Evolutionary conservation across 2,797 vertebrate genomes (phyloP).

Genomic region (Coracias cyanogaster): DNA sequence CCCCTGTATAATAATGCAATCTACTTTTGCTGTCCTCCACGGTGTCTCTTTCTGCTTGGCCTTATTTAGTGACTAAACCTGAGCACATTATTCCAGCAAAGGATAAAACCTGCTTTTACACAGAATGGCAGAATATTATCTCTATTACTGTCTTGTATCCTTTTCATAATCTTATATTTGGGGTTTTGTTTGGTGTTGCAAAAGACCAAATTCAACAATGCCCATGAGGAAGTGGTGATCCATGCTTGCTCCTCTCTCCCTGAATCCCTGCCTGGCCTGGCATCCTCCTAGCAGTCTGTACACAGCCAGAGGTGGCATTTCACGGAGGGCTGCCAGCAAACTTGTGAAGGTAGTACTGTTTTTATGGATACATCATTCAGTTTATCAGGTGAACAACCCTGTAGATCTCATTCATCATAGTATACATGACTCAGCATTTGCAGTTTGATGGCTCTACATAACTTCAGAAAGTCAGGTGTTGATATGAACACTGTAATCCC

Average conservation of each 20-base stretch:
- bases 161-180: not conserved
- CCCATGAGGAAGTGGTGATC: not conserved
- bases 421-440: not conserved
- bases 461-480: not conserved
- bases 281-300: not conserved
- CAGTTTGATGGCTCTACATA: not conserved
- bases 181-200: not conserved
- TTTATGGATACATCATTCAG: not conserved
- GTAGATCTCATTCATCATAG: not conserved
- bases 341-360: not conserved
- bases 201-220: not conserved
- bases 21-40: not conserved
- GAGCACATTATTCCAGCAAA: conserved; percentile 15
- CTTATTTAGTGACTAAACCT: conserved; percentile 32
- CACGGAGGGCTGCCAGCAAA: not conserved
- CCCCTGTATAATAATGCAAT: not conserved
- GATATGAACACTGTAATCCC: not conserved
- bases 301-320: not conserved
- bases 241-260: not conserved
- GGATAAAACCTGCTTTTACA: conserved; percentile 18
- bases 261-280: not conserved
- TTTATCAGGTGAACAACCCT: not conserved
- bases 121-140: not conserved
- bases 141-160: not conserved
- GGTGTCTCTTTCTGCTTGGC: conserved; percentile 19